These are phyloP conservation scores for Morinoia aosen DNA, from an alignment of 2,888 invertebrate species.

Conservation along the genomic window DNA sequence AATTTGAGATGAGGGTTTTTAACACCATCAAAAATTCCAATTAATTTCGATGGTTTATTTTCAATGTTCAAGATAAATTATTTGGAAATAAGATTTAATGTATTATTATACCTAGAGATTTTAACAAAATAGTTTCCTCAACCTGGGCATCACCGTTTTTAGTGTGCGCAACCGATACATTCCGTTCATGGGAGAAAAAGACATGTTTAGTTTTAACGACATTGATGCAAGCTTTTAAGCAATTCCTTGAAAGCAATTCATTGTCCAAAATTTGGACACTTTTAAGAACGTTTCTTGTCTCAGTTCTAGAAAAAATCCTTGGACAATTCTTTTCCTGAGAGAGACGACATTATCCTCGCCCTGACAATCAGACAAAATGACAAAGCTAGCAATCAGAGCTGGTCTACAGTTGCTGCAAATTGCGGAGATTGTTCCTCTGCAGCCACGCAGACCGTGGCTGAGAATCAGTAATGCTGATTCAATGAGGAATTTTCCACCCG, in stretches of 20 bases:
- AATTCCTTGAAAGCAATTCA: background rate
- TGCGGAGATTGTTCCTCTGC: background rate
- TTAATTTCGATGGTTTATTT: too few relatives aligned
- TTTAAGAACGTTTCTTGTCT: background rate
- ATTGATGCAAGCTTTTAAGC: background rate
- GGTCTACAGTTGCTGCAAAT: background rate
- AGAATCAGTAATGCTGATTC: conserved; percentile 32
- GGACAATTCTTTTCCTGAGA: background rate
- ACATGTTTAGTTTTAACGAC: background rate
- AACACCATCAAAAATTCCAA: too few relatives aligned
- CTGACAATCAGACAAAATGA: background rate
- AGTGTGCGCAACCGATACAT: too few relatives aligned
- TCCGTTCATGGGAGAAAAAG: background rate
- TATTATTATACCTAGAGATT: too few relatives aligned
- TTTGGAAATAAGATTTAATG: too few relatives aligned
- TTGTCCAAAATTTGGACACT: background rate
- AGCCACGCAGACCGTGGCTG: background rate
- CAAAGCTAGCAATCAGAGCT: background rate
- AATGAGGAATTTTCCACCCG: conserved; percentile 14
- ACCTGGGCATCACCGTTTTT: too few relatives aligned
- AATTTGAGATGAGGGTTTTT: too few relatives aligned
- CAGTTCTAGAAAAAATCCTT: background rate
- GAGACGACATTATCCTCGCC: background rate
- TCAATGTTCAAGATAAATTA: too few relatives aligned
- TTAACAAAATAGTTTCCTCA: too few relatives aligned